phyloP scores from a whole-genome alignment of 2,797 vertebrate genomes.

The Prionace glauca region DNA sequence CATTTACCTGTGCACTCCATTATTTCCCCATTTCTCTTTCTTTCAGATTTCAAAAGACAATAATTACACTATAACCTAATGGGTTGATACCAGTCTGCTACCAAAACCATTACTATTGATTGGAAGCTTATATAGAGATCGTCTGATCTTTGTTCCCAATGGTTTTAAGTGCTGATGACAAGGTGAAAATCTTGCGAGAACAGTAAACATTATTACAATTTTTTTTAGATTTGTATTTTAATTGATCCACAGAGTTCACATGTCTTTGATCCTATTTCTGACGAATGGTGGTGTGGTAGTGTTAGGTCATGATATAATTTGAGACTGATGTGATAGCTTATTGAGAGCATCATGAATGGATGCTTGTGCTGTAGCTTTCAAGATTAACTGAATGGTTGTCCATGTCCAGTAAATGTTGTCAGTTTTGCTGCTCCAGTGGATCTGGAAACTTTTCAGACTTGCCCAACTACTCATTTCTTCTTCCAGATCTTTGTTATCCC shows the following conservation, averaged over 20 bases:
- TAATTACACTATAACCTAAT: background rate
- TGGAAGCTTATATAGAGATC: background rate
- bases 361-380: background rate
- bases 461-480: background rate
- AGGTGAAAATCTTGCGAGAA: background rate
- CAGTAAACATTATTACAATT: background rate
- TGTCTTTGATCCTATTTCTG: background rate
- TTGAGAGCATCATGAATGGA: background rate
- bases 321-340: background rate
- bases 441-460: background rate
- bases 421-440: background rate
- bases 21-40: background rate
- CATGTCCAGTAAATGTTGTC: background rate
- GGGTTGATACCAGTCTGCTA: background rate
- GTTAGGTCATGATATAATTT: no score
- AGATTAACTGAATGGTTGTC: background rate
- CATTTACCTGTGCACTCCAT: background rate
- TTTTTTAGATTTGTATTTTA: background rate
- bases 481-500: background rate
- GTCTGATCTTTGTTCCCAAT: background rate
- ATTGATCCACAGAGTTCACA: background rate
- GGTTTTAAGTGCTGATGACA: background rate
- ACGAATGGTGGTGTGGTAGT: background rate
- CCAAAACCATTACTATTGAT: background rate
- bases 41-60: background rate